Evolutionary conservation across 2,888 invertebrate species (phyloP).

Genomic region (Euclidia mi): DNA sequence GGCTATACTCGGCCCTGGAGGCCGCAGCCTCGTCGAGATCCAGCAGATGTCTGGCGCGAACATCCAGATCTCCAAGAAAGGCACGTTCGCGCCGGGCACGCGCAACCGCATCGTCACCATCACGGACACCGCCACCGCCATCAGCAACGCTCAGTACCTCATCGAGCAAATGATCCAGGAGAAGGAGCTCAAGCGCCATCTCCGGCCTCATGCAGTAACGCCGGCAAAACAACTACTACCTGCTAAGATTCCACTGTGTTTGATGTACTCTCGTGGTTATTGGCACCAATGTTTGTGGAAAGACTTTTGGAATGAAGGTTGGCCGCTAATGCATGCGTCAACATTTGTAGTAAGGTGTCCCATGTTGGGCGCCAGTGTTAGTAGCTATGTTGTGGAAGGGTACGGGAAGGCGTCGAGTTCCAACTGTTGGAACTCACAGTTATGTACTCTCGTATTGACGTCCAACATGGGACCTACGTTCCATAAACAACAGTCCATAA

Average conservation of each 20-base stretch:
- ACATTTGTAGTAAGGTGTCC: too few relatives aligned
- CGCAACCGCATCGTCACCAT: slow-evolving; percentile 99
- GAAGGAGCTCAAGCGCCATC: slow-evolving; percentile 97
- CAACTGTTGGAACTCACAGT: too few relatives aligned
- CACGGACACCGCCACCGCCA: slow-evolving; percentile 96
- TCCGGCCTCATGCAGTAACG: slow-evolving; percentile 93
- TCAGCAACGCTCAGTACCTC: slow-evolving; percentile 97
- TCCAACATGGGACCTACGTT: background rate
- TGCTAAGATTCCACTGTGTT: slow-evolving; percentile 9
- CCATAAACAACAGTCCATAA: background rate
- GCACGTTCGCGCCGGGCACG: slow-evolving; percentile 98
- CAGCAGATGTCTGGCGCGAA: slow-evolving; percentile 99
- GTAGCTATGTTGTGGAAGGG: too few relatives aligned
- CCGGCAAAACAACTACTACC: slow-evolving; percentile 1
- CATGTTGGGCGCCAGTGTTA: slow-evolving; percentile 7
- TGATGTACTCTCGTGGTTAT: background rate
- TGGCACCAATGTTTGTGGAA: too few relatives aligned
- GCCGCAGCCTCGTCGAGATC: slow-evolving; percentile 98
- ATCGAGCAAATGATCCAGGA: slow-evolving; percentile 99
- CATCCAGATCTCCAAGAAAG: slow-evolving; percentile 99
- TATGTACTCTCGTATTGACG: background rate
- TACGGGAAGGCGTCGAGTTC: too few relatives aligned
- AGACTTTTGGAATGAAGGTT: too few relatives aligned
- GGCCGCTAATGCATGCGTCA: too few relatives aligned
- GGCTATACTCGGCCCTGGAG: slow-evolving; percentile 98